Percentiles rank a stretch among this genome's conserved stretches.
Conservation (phyloP, 2,113 vertebrate genomes). For the Alaudala cheleensis region DNA sequence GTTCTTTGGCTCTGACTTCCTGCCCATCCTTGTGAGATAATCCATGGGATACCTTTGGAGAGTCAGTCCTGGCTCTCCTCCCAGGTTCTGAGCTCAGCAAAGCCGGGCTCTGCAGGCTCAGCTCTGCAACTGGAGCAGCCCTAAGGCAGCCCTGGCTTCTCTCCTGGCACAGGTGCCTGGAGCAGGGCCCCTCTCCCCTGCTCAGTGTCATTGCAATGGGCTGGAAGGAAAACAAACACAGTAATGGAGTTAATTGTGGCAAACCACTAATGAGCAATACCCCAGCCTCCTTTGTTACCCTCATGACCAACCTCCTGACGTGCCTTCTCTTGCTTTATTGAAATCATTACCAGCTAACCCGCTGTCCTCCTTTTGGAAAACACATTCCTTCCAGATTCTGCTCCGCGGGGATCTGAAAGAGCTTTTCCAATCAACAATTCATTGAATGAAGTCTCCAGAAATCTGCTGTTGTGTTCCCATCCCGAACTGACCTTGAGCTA, state of each 20-base stretch:
- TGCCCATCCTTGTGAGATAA: neutral
- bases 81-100: neutral
- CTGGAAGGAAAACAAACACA: constrained; percentile 51
- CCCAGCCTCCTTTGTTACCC: constrained; percentile 34
- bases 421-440: constrained; percentile 63
- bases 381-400: constrained; percentile 23
- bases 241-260: constrained; percentile 66
- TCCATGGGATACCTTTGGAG: neutral
- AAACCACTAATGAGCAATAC: constrained; percentile 58
- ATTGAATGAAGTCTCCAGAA: constrained; percentile 43
- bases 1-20: neutral
- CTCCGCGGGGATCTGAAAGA: constrained; percentile 42
- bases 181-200: neutral
- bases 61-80: neutral
- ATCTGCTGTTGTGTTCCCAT: constrained; percentile 32
- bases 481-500: constrained; percentile 51
- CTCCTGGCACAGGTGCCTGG: neutral
- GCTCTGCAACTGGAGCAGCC: neutral
- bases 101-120: neutral
- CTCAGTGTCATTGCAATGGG: constrained; percentile 1
- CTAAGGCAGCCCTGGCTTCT: neutral
- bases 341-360: constrained; percentile 60
- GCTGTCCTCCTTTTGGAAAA: constrained; percentile 62
- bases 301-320: constrained; percentile 49
- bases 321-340: constrained; percentile 52